phyloP scores from a whole-genome alignment of 2,888 invertebrate species.

The Ecdyonurus torrentis region DNA sequence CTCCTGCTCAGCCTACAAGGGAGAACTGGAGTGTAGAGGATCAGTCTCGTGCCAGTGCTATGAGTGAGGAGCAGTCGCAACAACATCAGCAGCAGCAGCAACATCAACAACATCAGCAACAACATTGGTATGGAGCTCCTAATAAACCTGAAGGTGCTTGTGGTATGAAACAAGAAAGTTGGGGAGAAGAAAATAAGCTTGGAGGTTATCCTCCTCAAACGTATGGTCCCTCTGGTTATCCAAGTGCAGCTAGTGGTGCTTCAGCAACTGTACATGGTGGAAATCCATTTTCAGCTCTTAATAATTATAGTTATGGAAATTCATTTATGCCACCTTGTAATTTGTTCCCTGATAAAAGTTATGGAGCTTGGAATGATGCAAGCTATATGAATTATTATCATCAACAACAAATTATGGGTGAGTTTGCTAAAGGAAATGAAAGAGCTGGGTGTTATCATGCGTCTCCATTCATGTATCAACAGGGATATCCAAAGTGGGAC shows the following conservation, averaged over 20 bases:
- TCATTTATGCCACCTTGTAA: neutral
- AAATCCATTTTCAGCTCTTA: slow-evolving; percentile 3
- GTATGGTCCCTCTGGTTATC: neutral
- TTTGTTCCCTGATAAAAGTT: neutral
- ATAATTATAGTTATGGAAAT: neutral
- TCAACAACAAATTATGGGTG: slow-evolving; percentile 8
- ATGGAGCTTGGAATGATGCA: slow-evolving; percentile 11
- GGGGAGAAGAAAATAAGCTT: neutral
- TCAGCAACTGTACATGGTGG: neutral
- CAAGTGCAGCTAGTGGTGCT: neutral
- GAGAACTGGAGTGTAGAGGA: slow-evolving; percentile 19
- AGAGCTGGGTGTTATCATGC: slow-evolving; percentile 13
- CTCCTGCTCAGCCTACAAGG: slow-evolving; percentile 24
- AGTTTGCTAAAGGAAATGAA: slow-evolving; percentile 12
- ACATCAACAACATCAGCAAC: too few species aligned
- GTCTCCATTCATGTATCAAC: slow-evolving; percentile 14
- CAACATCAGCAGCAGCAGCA: slow-evolving; percentile 5
- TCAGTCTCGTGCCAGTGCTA: slow-evolving; percentile 6
- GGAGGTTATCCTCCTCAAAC: neutral
- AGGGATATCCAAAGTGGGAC: slow-evolving; percentile 31
- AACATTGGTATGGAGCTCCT: neutral
- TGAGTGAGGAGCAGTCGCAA: slow-evolving; percentile 3
- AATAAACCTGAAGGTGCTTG: neutral
- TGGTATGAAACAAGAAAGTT: neutral
- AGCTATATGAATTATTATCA: slow-evolving; percentile 12